Evolutionary conservation across 2,888 invertebrate genomes (phyloP).

Genomic region (Cerceris rybyensis): DNA sequence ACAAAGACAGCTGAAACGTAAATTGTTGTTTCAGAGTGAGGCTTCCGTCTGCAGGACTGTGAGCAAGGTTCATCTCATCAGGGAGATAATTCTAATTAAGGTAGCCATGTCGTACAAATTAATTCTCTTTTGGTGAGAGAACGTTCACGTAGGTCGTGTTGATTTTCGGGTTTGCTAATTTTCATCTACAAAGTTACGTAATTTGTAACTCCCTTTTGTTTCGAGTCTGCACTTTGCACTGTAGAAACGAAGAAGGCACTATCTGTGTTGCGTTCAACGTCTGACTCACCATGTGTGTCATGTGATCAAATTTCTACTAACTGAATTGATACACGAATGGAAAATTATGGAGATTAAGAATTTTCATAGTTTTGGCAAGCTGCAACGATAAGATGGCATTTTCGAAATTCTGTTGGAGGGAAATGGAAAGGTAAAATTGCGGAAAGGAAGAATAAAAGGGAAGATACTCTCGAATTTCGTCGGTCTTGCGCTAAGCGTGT

Average conservation of each 20-base stretch:
- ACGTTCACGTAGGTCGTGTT: too few relatives aligned
- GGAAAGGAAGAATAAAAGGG: constrained; percentile 1
- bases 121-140: neutral
- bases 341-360: too few relatives aligned
- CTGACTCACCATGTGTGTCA: too few relatives aligned
- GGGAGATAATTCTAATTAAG: neutral
- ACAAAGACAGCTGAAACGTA: constrained; percentile 35
- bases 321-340: too few relatives aligned
- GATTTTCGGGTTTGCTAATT: neutral
- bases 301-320: too few relatives aligned
- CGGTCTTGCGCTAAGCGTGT: constrained; percentile 3
- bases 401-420: constrained; percentile 6
- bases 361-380: neutral
- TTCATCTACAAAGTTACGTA: neutral
- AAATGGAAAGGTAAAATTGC: constrained; percentile 5
- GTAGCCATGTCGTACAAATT: neutral
- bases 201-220: neutral
- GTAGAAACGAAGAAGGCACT: too few relatives aligned
- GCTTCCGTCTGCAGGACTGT: neutral
- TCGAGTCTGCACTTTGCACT: neutral
- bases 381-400: neutral
- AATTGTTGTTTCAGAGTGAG: constrained; percentile 47
- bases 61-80: too few relatives aligned
- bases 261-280: too few relatives aligned
- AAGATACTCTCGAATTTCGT: neutral